Base-by-base conservation (phyloP, 2,113 vertebrate species). In the Chitala chitala region DNA sequence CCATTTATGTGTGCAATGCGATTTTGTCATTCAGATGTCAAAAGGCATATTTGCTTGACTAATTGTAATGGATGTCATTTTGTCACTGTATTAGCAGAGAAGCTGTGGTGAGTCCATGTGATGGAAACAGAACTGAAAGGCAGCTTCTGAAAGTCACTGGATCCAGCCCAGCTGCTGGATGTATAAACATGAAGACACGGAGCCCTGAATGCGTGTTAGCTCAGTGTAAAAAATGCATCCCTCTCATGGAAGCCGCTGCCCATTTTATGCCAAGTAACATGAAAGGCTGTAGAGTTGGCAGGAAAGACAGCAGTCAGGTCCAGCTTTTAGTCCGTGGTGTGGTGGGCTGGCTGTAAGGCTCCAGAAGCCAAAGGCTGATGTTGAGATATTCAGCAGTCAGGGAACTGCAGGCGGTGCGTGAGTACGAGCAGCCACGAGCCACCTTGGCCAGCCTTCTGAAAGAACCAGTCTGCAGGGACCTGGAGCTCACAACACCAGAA, bases 301-400 rank as follows among this genome's bases (percentile, higher is more conserved):
- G n/a, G n/a, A n/a, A n/a, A 58, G 55, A 58, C 17, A 50, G 26
- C 53, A 56, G 22, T 59, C 33, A 59, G 31, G 31, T 33, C 9
- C 31, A 63, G 58, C n/a, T n/a, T n/a, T n/a, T n/a, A n/a, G n/a
- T n/a, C n/a, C n/a, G 15, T 61, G 58, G 58, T 61, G 58, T 61
- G n/a, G n/a, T n/a, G n/a, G n/a, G n/a, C n/a, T n/a, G n/a, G n/a
- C n/a, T 61, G 20, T 36, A 33, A 61, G 59, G 29, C 59, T 22
- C 31, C 8, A 33, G 31, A 29, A 63, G 59, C 59, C 33, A 63
- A 63, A 36, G 59, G 59, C 59, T 63, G 59, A 36, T 63, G 20
- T 33, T 63, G 6, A 33, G 12, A 46, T 46, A 12, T 12, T 6
- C 5, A 38, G 59, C 59, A 20, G 59, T 38, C 59, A 38, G 17